Conservation (phyloP, 1,140 invertebrate species). For the Trachymyrmex cornetzi region DNA sequence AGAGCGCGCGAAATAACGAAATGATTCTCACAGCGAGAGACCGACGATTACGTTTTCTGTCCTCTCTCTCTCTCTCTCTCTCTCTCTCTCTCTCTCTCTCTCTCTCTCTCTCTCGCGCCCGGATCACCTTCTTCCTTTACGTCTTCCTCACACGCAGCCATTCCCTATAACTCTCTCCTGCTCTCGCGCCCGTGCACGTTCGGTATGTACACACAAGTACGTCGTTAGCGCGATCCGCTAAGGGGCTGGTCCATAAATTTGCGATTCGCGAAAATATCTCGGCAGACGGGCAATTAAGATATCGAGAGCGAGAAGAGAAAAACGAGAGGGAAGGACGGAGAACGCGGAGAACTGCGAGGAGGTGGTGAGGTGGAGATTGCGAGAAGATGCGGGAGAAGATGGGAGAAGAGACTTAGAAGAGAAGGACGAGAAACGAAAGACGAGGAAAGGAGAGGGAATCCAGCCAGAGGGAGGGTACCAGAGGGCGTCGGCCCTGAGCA, state of each 20-base stretch:
- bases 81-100: not conserved
- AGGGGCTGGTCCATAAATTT: slow-evolving; percentile 80
- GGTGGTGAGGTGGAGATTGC: not conserved
- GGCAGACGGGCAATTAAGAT: slow-evolving; percentile 81
- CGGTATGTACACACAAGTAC: slow-evolving; percentile 71
- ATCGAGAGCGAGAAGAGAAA: slow-evolving; percentile 72
- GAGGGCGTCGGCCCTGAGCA: slow-evolving; percentile 68
- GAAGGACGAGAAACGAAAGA: not conserved
- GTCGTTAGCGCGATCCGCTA: slow-evolving; percentile 75
- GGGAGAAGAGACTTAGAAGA: slow-evolving; percentile 21
- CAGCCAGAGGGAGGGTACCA: slow-evolving; percentile 56
- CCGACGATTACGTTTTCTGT: slow-evolving; percentile 71
- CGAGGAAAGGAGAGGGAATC: not conserved
- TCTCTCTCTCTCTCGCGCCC: not conserved
- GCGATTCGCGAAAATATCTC: slow-evolving; percentile 82
- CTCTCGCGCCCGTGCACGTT: slow-evolving; percentile 49
- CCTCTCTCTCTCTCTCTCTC: not conserved
- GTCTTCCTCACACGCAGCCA: slow-evolving; percentile 47
- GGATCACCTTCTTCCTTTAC: slow-evolving; percentile 28
- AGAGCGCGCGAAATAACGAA: slow-evolving; percentile 73
- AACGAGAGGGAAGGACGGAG: slow-evolving; percentile 23
- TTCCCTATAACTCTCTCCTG: slow-evolving; percentile 59
- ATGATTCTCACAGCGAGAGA: slow-evolving; percentile 74
- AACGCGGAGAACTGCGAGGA: slow-evolving; percentile 16
- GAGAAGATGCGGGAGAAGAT: not conserved